A percentile compares a stretch with the other conserved stretches of the same genome.
phyloP scores from a whole-genome alignment of 2,888 invertebrate species.

The Caenorhabditis zanzibari region DNA sequence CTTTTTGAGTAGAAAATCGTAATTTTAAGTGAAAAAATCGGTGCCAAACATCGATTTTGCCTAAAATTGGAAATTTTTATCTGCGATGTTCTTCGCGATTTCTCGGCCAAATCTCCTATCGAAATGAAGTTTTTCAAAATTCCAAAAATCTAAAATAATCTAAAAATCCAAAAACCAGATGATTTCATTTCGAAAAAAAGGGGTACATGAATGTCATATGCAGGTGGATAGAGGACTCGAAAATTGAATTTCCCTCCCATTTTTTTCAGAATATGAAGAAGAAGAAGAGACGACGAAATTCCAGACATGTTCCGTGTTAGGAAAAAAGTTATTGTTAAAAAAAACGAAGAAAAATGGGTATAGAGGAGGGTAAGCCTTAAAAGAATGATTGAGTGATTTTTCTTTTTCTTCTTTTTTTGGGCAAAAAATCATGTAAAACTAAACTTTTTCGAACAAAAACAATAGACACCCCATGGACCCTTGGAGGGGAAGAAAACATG shows the following conservation, averaged over 20 bases:
- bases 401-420: background rate
- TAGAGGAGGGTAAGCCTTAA: background rate
- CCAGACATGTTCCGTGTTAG: constrained; percentile 13
- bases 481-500: background rate
- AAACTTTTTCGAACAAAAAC: constrained; percentile 13
- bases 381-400: constrained; percentile 58
- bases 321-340: background rate
- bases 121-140: background rate
- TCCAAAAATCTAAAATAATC: background rate
- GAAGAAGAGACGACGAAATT: background rate
- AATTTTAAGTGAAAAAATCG: too few relatives aligned
- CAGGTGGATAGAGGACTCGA: background rate
- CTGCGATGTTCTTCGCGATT: too few relatives aligned
- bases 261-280: background rate
- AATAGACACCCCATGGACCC: background rate
- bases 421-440: constrained; percentile 8
- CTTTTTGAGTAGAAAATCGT: too few relatives aligned
- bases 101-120: too few relatives aligned
- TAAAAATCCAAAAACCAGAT: constrained; percentile 14
- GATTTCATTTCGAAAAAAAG: constrained; percentile 14
- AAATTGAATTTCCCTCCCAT: background rate
- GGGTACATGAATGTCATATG: constrained; percentile 10
- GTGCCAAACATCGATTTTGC: too few relatives aligned
- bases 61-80: background rate
- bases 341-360: constrained; percentile 32